Conservation (phyloP, 2,113 vertebrate genomes). For the Cnemophilus loriae region DNA sequence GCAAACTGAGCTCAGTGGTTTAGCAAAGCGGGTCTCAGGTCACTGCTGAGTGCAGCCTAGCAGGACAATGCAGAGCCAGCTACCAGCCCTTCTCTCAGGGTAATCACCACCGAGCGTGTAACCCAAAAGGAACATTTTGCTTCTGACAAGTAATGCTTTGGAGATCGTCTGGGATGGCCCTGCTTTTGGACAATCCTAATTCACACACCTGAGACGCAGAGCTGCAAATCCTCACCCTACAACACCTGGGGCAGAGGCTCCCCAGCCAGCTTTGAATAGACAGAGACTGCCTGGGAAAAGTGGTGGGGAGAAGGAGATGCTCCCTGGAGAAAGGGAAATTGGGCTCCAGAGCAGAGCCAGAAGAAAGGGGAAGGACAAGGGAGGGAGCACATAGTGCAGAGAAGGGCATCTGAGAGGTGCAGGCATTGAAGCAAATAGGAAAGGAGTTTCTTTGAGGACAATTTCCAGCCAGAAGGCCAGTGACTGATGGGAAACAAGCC, state of each 20-base stretch:
- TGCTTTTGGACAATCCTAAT: background rate
- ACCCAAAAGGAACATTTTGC: background rate
- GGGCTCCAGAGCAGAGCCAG: background rate
- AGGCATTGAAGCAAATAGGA: background rate
- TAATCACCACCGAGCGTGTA: background rate
- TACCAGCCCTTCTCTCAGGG: background rate
- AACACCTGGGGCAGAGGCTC: background rate
- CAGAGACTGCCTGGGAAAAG: background rate
- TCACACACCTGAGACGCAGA: background rate
- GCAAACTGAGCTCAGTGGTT: background rate
- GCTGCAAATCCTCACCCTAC: background rate
- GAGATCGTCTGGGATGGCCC: background rate
- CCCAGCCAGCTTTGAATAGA: background rate
- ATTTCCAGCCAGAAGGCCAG: background rate
- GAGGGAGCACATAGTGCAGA: fast-evolving
- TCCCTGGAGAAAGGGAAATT: background rate
- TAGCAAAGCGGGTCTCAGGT: background rate
- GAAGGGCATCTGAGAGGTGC: too few species aligned
- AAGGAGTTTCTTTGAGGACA: background rate
- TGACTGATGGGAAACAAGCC: background rate
- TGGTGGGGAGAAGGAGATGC: background rate
- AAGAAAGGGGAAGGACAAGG: background rate
- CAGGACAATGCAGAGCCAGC: background rate
- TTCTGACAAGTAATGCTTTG: background rate
- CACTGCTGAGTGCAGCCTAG: background rate